Evolutionary conservation across 2,113 vertebrate species (phyloP), one percentile per base, ranked within the genome.

Genomic region (Festucalex cinctus): DNA sequence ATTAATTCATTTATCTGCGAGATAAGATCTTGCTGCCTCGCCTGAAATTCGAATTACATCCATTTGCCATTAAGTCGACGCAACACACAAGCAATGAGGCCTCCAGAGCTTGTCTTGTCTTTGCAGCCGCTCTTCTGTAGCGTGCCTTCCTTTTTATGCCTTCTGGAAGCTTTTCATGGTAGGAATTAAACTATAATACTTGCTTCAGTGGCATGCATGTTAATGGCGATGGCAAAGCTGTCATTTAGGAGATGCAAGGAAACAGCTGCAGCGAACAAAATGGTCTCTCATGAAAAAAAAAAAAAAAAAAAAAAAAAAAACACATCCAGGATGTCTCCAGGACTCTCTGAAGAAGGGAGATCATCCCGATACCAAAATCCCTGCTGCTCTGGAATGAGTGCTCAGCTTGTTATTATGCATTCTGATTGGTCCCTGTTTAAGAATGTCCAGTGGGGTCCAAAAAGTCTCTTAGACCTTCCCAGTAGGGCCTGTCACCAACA

Each of bases 1-100:
- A 92, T 91, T 91, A 86, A 92, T 91, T 91, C 88, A 91, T 89
- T 92, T 91, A 91, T 91, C 88, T 89, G 78, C 22, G 43, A 58
- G 88, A 90, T 90, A 91, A 90, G 86, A 88, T 89, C 88, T 86
- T 88, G 88, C 89, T 89, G 87, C 84, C 86, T 89, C 71, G 83
- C 84, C 86, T 54, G 51, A 89, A 91, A 89, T 86, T 85, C 86
- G 85, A 88, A 90, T 88, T 86, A 89, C 88, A 88, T 87, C 89
- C 81, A 85, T 89, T 88, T 88, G 84, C 87, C 85, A 87, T 89
- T 90, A 90, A 91, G 88, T 88, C 81, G 79, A 82, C 53, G 85
- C 77, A 77, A 86, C 82, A 73, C 83, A 80, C 86, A 81, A 80
- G 82, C 84, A 84, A 80, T 71, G 74, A 75, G 79, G 74, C 80